phyloP scores from a whole-genome alignment of 2,113 vertebrate species.

The Eretmochelys imbricata region DNA sequence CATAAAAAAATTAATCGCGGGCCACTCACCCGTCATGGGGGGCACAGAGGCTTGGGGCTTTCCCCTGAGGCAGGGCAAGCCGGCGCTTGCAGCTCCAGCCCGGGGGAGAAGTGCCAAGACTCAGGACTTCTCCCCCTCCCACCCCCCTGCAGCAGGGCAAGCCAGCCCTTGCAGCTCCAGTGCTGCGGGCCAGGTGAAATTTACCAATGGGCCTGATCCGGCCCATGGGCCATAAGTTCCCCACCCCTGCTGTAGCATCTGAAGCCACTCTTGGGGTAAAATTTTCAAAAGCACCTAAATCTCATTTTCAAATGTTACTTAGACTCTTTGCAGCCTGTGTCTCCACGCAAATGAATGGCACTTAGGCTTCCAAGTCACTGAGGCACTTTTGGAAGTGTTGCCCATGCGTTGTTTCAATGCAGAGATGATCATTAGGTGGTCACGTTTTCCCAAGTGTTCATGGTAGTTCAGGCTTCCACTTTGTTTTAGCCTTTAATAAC shows the following conservation, averaged over 20 bases:
- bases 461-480: slow-evolving; percentile 3
- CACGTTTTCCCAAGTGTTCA: slow-evolving; percentile 2
- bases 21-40: too few relatives aligned
- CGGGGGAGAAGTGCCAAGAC: too few relatives aligned
- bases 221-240: too few relatives aligned
- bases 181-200: too few relatives aligned
- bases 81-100: too few relatives aligned
- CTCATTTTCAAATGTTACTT: neutral
- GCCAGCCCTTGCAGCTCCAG: too few relatives aligned
- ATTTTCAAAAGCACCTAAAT: neutral
- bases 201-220: too few relatives aligned
- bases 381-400: neutral
- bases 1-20: too few relatives aligned
- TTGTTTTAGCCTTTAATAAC: neutral
- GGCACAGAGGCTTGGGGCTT: too few relatives aligned
- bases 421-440: neutral
- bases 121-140: too few relatives aligned
- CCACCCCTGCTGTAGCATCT: neutral
- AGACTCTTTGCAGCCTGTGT: neutral
- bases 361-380: neutral
- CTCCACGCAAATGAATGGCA: neutral
- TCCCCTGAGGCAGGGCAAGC: too few relatives aligned
- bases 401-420: neutral
- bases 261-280: neutral
- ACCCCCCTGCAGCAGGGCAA: too few relatives aligned